Conservation (phyloP, 2,888 invertebrate genomes). For the Caradrina kadenii region DNA sequence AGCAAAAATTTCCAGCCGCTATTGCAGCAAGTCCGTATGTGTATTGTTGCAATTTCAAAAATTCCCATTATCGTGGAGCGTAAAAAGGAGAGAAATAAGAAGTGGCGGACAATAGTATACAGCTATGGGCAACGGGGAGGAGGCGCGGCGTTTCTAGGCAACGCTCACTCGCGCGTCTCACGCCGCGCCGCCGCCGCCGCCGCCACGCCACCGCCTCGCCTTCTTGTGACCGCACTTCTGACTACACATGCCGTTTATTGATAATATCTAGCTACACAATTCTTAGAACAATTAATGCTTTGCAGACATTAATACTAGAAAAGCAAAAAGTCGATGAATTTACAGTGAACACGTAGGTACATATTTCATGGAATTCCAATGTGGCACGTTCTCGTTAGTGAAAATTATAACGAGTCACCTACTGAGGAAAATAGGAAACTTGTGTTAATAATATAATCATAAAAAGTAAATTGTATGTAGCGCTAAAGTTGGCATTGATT, state of each 20-base stretch:
- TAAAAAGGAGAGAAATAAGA: slow-evolving; percentile 86
- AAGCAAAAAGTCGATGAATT: slow-evolving; percentile 39
- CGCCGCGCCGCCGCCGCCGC: slow-evolving; percentile 11
- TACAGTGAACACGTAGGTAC: slow-evolving; percentile 29
- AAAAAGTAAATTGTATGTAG: slow-evolving; percentile 11
- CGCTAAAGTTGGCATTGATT: slow-evolving; percentile 30
- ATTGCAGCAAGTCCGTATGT: slow-evolving; percentile 81
- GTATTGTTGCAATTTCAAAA: slow-evolving; percentile 90
- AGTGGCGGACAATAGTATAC: slow-evolving; percentile 81
- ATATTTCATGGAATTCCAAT: slow-evolving; percentile 44
- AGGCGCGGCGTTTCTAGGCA: slow-evolving; percentile 69
- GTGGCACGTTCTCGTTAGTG: slow-evolving; percentile 40
- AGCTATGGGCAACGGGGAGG: slow-evolving; percentile 57
- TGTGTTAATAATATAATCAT: slow-evolving; percentile 12
- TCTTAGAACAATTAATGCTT: slow-evolving; percentile 59
- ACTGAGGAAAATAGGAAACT: slow-evolving; percentile 5
- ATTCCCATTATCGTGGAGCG: slow-evolving; percentile 87
- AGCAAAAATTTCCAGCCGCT: slow-evolving; percentile 67
- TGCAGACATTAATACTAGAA: slow-evolving; percentile 44
- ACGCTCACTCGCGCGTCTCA: slow-evolving; percentile 60
- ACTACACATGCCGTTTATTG: slow-evolving; percentile 41
- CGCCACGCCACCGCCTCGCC: slow-evolving; percentile 44
- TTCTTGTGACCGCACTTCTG: slow-evolving; percentile 34
- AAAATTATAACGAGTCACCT: slow-evolving; percentile 23
- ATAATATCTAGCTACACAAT: slow-evolving; percentile 39